Evolutionary conservation across 2,888 invertebrate genomes (phyloP).

Genomic region (Ennomos quercinarius): DNA sequence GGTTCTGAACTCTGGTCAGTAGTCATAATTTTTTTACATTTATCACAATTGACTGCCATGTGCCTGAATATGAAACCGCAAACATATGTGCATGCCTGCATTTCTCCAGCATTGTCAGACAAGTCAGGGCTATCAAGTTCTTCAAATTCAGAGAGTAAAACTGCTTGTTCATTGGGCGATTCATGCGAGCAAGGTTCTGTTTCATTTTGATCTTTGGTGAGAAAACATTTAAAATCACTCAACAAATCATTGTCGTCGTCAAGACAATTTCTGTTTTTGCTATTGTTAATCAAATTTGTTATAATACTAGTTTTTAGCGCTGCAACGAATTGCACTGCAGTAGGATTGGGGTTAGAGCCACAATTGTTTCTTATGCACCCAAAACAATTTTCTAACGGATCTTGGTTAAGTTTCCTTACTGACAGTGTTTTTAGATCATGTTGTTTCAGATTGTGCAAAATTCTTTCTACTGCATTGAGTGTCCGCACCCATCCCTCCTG

Average conservation of each 20-base stretch:
- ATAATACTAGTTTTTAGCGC: background rate
- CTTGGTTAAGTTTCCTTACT: conserved; percentile 41
- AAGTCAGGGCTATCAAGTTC: too few relatives aligned
- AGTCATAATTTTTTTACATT: too few relatives aligned
- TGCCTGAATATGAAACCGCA: too few relatives aligned
- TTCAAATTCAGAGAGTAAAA: too few relatives aligned
- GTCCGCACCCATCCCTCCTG: conserved; percentile 43
- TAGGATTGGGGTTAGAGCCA: conserved; percentile 43
- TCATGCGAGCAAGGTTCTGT: too few relatives aligned
- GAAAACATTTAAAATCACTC: conserved; percentile 10
- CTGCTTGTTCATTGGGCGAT: too few relatives aligned
- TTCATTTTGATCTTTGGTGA: too few relatives aligned
- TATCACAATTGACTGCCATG: too few relatives aligned
- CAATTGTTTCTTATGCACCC: conserved; percentile 37
- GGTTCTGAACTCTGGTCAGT: too few relatives aligned
- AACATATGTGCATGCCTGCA: too few relatives aligned
- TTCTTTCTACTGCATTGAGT: conserved; percentile 34
- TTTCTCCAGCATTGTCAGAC: too few relatives aligned
- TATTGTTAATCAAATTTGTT: too few relatives aligned
- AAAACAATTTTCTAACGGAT: conserved; percentile 42
- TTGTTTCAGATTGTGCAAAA: conserved; percentile 26
- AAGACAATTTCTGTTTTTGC: background rate
- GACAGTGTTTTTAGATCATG: conserved; percentile 34
- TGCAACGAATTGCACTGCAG: conserved; percentile 38
- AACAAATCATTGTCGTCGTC: conserved; percentile 30